Percentiles rank a stretch among this genome's conserved stretches.
These are phyloP conservation scores for Ictalurus punctatus DNA, from an alignment of 2,113 vertebrate species.

Conservation along the genomic window DNA sequence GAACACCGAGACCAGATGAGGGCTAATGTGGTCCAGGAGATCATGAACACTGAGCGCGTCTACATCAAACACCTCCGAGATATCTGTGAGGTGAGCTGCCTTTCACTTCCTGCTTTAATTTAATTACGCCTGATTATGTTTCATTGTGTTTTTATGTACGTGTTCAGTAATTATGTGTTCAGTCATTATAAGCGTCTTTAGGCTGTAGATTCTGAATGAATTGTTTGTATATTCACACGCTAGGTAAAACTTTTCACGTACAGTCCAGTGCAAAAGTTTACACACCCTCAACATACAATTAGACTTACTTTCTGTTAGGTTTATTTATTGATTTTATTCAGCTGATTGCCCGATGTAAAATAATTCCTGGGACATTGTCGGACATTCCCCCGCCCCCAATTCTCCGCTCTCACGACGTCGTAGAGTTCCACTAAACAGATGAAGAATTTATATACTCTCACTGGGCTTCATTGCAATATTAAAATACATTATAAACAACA, in stretches of 20 bases:
- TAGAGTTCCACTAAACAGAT: not conserved
- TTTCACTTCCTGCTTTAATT: not conserved
- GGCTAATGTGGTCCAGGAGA: constrained; percentile 95
- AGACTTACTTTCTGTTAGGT: not conserved
- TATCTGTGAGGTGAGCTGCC: constrained; percentile 86
- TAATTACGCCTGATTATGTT: not conserved
- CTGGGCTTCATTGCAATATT: not conserved
- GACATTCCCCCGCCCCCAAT: not conserved
- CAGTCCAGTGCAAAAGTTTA: not conserved
- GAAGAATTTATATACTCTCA: not conserved
- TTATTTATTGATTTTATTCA: not conserved
- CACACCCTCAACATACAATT: not conserved
- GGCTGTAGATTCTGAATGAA: not conserved
- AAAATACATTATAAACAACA: not conserved
- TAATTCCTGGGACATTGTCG: not conserved
- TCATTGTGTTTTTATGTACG: too few species aligned
- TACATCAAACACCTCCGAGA: constrained; percentile 98
- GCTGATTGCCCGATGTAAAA: not conserved
- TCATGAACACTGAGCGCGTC: constrained; percentile 94
- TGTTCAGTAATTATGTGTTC: not conserved
- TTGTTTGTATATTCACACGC: not conserved
- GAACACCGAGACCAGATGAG: constrained; percentile 95
- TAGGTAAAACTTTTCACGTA: not conserved
- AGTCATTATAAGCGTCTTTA: not conserved
- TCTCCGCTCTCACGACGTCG: not conserved